These are phyloP conservation scores for Bursaphelenchus okinawaensis DNA, from an alignment of 2,888 invertebrate genomes.

Conservation along the genomic window DNA sequence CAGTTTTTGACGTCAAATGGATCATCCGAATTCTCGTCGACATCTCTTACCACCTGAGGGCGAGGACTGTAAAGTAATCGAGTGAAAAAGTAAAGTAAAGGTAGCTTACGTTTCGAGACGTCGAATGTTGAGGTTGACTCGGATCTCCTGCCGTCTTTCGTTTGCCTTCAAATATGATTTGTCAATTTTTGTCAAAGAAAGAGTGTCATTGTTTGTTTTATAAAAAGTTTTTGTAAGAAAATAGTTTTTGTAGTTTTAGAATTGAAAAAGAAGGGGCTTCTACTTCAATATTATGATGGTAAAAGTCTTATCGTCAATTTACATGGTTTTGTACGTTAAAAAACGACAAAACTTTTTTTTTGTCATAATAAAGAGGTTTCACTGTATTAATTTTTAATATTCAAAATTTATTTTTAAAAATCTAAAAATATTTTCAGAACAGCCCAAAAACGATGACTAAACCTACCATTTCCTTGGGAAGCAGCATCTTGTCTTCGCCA, in stretches of 20 bases:
- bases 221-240: neutral
- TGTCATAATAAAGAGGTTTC: too few species aligned
- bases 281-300: too few species aligned
- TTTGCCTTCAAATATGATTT: neutral
- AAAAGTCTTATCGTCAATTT: too few species aligned
- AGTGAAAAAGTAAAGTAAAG: too few species aligned
- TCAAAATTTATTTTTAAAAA: neutral
- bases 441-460: neutral
- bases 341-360: too few species aligned
- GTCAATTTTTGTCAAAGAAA: too few species aligned
- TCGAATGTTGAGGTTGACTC: neutral
- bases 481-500: conserved; percentile 1
- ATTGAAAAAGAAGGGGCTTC: too few species aligned
- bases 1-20: conserved; percentile 10
- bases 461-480: conserved; percentile 4
- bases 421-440: neutral
- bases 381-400: neutral
- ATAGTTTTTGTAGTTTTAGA: too few species aligned
- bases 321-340: too few species aligned
- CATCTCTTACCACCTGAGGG: neutral
- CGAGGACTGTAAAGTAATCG: neutral
- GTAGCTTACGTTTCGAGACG: neutral
- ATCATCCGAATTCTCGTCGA: conserved; percentile 19
- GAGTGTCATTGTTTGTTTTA: neutral
- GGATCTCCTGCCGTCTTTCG: neutral